Conservation (phyloP, 1,140 invertebrate species). For the Rhizoglyphus robini region DNA sequence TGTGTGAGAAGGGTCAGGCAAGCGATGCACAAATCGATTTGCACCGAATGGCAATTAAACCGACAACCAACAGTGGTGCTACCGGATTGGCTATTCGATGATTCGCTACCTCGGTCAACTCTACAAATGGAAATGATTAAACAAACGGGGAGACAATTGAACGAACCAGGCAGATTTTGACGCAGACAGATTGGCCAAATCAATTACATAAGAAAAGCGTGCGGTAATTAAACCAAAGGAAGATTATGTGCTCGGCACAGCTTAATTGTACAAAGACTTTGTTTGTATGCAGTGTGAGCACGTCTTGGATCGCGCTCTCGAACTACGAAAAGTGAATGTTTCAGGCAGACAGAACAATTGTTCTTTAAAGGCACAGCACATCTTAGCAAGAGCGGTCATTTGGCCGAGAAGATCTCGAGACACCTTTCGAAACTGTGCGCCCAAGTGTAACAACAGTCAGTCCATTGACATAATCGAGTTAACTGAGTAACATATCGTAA, state of each 20-base stretch:
- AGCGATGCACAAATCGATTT: not conserved
- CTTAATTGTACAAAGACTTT: not conserved
- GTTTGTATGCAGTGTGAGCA: not conserved
- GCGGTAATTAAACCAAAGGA: constrained; percentile 1
- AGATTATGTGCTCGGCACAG: too few relatives aligned
- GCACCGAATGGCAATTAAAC: not conserved
- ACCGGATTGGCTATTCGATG: not conserved
- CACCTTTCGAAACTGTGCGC: not conserved
- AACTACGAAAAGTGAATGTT: not conserved
- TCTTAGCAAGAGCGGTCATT: not conserved
- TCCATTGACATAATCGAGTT: not conserved
- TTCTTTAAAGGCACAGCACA: not conserved
- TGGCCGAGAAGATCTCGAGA: not conserved
- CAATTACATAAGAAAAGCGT: not conserved
- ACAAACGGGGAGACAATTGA: constrained; percentile 8
- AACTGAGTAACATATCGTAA: not conserved
- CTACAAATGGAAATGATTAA: not conserved
- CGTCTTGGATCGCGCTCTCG: not conserved
- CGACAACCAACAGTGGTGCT: not conserved
- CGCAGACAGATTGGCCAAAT: constrained; percentile 1
- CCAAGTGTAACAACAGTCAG: not conserved
- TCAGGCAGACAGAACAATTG: not conserved
- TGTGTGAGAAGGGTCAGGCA: not conserved
- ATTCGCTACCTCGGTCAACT: not conserved
- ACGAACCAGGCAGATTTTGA: not conserved